Conservation (phyloP, 2,113 vertebrate species). For the Phyllostomus discolor region DNA sequence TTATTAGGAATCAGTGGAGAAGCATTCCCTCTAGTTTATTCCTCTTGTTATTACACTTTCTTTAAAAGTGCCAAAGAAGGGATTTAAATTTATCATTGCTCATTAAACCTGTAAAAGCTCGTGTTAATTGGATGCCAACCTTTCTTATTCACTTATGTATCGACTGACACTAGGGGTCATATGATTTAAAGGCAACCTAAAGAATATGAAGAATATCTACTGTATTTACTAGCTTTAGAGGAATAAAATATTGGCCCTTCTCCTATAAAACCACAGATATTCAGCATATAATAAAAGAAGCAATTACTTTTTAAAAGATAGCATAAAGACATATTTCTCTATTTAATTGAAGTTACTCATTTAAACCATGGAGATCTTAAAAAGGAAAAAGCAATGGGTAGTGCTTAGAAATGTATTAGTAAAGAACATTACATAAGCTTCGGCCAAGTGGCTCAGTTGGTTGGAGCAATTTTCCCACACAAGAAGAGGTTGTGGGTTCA, state of each 20-base stretch:
- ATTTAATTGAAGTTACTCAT: background rate
- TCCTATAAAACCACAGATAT: background rate
- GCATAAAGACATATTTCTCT: background rate
- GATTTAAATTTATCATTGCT: constrained; percentile 81
- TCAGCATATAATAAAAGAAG: background rate
- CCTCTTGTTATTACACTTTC: constrained; percentile 73
- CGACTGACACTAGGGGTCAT: constrained; percentile 66
- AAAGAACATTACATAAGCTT: background rate
- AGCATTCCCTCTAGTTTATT: constrained; percentile 70
- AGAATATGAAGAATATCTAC: constrained; percentile 63
- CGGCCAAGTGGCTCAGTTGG: too few species aligned
- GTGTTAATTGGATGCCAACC: constrained; percentile 81
- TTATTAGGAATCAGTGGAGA: constrained; percentile 76
- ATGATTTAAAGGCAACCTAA: constrained; percentile 69
- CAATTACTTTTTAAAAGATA: background rate
- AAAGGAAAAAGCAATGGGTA: background rate
- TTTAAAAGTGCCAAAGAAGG: constrained; percentile 77
- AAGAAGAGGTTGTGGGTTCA: too few species aligned
- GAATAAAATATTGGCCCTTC: constrained; percentile 25
- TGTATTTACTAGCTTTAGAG: constrained; percentile 48
- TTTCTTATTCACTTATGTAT: constrained; percentile 76
- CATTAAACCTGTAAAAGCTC: constrained; percentile 80
- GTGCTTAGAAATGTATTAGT: background rate
- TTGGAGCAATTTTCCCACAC: too few species aligned
- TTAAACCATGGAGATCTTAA: background rate